These are phyloP conservation scores for Cynocephalus volans DNA, from an alignment of 2,113 vertebrate genomes.

Conservation along the genomic window DNA sequence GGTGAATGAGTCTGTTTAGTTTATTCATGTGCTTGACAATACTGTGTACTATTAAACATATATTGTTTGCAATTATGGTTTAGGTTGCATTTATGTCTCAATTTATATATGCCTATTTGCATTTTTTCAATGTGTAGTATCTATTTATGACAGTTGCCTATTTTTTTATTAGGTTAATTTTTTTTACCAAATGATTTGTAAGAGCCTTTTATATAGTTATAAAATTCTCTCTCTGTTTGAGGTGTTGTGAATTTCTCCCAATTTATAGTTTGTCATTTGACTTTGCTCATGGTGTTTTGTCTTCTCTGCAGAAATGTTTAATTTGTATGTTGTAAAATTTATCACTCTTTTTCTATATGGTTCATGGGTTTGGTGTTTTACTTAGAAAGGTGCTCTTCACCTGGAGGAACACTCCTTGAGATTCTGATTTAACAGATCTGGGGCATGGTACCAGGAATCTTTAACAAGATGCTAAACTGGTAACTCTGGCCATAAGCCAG, in stretches of 20 bases:
- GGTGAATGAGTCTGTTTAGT: neutral
- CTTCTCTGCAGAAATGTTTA: constrained; percentile 2
- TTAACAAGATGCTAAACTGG: constrained; percentile 7
- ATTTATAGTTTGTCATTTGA: constrained; percentile 51
- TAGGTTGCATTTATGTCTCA: neutral
- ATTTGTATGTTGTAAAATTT: neutral
- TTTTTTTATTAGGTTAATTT: constrained; percentile 9
- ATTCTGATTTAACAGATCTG: constrained; percentile 37
- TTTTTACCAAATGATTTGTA: neutral
- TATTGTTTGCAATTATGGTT: neutral
- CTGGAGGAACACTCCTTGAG: neutral
- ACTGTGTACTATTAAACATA: neutral
- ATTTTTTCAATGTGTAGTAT: constrained; percentile 32
- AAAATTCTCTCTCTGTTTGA: constrained; percentile 20
- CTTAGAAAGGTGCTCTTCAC: constrained; percentile 10
- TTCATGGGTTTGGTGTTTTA: constrained; percentile 47
- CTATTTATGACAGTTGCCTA: neutral
- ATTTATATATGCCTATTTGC: neutral
- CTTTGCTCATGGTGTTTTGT: neutral
- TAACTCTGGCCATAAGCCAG: neutral
- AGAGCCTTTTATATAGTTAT: neutral
- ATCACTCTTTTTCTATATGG: neutral
- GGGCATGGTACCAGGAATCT: neutral
- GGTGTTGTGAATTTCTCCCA: neutral
- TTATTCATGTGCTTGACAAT: neutral